Conservation (phyloP, 2,888 invertebrate genomes). For the Tupiocoris notatus region DNA sequence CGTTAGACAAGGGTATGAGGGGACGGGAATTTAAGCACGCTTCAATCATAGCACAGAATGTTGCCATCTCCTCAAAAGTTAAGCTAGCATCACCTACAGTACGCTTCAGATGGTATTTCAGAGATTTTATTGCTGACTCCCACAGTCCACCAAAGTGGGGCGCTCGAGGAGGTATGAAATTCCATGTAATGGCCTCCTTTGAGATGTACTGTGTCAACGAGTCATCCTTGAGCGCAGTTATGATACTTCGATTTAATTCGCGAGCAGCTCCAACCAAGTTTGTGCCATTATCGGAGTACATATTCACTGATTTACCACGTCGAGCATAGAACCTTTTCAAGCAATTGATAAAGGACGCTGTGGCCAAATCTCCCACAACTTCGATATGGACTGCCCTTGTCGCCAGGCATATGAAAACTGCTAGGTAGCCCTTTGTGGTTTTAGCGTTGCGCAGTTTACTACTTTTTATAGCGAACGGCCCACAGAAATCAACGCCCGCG, state of each 20-base stretch:
- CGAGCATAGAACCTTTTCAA: not conserved
- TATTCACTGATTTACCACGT: not conserved
- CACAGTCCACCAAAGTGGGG: slow-evolving; percentile 27
- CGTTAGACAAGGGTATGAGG: slow-evolving; percentile 1
- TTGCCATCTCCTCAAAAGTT: slow-evolving; percentile 32
- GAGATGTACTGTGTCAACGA: not conserved
- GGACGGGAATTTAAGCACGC: slow-evolving; percentile 36
- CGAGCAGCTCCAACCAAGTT: not conserved
- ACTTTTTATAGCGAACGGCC: not conserved
- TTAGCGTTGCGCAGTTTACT: not conserved
- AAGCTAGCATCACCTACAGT: slow-evolving; percentile 1
- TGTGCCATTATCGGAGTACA: not conserved
- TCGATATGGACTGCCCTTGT: not conserved
- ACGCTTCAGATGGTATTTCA: slow-evolving; percentile 30
- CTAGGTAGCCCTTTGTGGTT: not conserved
- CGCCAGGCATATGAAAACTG: not conserved
- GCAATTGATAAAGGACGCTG: not conserved
- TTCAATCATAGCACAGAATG: slow-evolving; percentile 18
- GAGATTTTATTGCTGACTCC: slow-evolving; percentile 27
- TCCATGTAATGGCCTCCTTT: slow-evolving; percentile 7
- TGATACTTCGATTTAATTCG: not conserved
- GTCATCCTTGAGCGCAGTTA: not conserved
- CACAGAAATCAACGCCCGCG: not conserved
- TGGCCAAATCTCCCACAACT: not conserved
- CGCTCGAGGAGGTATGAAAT: slow-evolving; percentile 21